A percentile compares a stretch with the other conserved stretches of the same genome.
Evolutionary conservation across 1,140 invertebrate species (phyloP).

Genomic region (Anoplophora glabripennis): DNA sequence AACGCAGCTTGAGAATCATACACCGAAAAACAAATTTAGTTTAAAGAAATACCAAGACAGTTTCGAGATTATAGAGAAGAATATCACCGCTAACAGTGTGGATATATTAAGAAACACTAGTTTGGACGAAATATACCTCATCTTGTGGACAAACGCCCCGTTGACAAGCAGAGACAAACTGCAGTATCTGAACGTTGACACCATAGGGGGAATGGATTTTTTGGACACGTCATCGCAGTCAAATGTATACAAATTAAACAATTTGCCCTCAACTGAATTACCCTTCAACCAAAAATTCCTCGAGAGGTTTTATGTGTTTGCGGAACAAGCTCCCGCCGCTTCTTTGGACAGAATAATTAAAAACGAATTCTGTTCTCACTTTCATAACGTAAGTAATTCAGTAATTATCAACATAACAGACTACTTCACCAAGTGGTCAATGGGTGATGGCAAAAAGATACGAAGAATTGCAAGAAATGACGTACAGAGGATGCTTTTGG

Average conservation of each 20-base stretch:
- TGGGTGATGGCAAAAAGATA: background rate
- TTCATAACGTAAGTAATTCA: background rate
- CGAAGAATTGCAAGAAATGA: background rate
- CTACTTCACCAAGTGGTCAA: slow-evolving; percentile 2
- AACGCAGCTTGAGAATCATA: background rate
- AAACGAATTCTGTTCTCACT: background rate
- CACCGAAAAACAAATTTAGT: no score
- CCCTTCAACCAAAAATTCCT: background rate
- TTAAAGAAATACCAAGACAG: background rate
- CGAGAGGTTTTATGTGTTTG: background rate
- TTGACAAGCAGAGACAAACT: background rate
- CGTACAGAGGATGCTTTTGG: background rate
- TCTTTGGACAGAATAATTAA: background rate
- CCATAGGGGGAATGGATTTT: background rate
- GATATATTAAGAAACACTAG: background rate
- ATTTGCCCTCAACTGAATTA: background rate
- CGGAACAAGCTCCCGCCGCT: background rate
- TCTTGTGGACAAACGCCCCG: no score
- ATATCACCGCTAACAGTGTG: background rate
- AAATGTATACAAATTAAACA: background rate
- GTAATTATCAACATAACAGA: background rate
- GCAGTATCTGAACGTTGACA: background rate
- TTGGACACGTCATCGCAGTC: background rate
- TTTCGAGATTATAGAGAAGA: background rate
- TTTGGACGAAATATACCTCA: background rate